Evolutionary conservation across 2,888 invertebrate genomes (phyloP), one percentile per base, ranked within the genome.

Genomic region (Sturmia bella): DNA sequence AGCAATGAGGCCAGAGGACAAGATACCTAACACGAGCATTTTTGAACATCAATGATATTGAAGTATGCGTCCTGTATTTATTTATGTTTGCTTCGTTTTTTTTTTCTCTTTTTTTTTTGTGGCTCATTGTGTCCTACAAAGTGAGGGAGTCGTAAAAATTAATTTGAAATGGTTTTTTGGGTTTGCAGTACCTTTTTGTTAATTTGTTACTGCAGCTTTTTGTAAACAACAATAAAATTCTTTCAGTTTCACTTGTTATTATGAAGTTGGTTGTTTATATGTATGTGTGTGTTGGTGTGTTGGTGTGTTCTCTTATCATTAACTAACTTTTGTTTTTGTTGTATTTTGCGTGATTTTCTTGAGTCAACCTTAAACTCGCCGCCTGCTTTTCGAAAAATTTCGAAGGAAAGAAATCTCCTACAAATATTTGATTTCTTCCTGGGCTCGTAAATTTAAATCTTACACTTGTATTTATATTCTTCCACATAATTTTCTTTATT

Each of bases 1-100:
- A 85, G 85, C 85, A 84, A 85, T 85, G 85, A 85, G 85, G 85
- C 85, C 85, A 85, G 84, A 85, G 85, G 84, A 85, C 85, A 85
- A 85, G 84, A 85, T 85, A 84, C 83, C 84, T 84, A 84, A 85
- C 85, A 85, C 84, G 83, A 84, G 75, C 85, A 81, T 83, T 83
- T 81, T 77, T 77, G 70, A 78, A 78, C 56, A 82, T 82, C 82
- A 82, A 66, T 74, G 78, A 75, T 82, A 78, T 77, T 78, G 64
- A 66, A 76, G 81, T 69, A 82, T 78, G 82, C 82, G 70, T 82
- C 74, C 68, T 57, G 69, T 61, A 32, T 57, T 70, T 72, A 37
- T 57, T 72, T 41, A 43, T 56, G 39, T 24, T 54, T 19, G 27
- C 21, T 61, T 57, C n/a, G 2, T 19, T 50, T 66, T 13, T 12